These are phyloP conservation scores for Trachymyrmex septentrionalis DNA, from an alignment of 1,140 invertebrate genomes.

Conservation along the genomic window DNA sequence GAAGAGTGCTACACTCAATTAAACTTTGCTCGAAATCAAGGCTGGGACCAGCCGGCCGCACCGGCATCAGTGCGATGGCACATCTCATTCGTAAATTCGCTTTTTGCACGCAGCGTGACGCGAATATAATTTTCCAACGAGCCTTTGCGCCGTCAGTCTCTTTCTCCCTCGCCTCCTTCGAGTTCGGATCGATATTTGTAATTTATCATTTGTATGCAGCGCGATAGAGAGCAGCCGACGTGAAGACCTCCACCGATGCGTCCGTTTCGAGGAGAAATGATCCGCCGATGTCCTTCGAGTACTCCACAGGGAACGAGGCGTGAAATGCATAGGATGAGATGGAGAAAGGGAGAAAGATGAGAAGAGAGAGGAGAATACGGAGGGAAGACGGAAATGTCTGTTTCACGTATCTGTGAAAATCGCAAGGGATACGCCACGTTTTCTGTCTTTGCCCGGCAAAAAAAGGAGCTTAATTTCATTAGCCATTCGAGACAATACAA, in stretches of 20 bases:
- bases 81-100: slow-evolving; percentile 80
- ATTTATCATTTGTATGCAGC: slow-evolving; percentile 87
- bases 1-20: slow-evolving; percentile 83
- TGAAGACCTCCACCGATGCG: slow-evolving; percentile 68
- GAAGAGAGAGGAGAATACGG: not conserved
- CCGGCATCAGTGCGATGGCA: slow-evolving; percentile 72
- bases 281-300: slow-evolving; percentile 68
- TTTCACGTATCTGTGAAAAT: slow-evolving; percentile 25
- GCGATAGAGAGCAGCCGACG: slow-evolving; percentile 78
- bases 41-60: slow-evolving; percentile 73
- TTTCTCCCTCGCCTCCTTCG: slow-evolving; percentile 34
- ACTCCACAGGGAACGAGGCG: slow-evolving; percentile 4
- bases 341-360: slow-evolving; percentile 10
- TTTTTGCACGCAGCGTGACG: slow-evolving; percentile 77
- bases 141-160: slow-evolving; percentile 60
- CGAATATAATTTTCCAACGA: slow-evolving; percentile 79
- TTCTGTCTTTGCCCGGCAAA: slow-evolving; percentile 40
- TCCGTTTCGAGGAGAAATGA: slow-evolving; percentile 74
- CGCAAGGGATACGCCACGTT: slow-evolving; percentile 31
- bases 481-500: slow-evolving; percentile 65
- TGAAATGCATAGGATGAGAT: slow-evolving; percentile 34
- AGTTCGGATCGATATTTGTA: slow-evolving; percentile 84
- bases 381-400: slow-evolving; percentile 25
- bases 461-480: slow-evolving; percentile 75
- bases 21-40: slow-evolving; percentile 84